phyloP scores from a whole-genome alignment of 1,140 invertebrate species.

The Drosophila takahashii region DNA sequence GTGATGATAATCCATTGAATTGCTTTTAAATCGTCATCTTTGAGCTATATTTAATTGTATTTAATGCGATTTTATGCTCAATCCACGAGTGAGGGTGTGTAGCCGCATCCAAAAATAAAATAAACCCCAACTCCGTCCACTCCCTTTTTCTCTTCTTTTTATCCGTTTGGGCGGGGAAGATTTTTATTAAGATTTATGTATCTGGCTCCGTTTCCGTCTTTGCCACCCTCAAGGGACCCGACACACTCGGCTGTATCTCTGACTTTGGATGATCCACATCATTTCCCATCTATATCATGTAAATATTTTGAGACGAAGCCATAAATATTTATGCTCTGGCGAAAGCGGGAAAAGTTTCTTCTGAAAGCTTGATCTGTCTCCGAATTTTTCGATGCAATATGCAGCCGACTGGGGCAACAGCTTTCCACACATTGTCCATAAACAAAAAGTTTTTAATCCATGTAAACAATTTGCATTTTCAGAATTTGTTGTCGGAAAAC shows the following conservation, averaged over 20 bases:
- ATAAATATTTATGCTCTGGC: slow-evolving; percentile 69
- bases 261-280: slow-evolving; percentile 24
- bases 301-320: slow-evolving; percentile 64
- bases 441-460: slow-evolving; percentile 25
- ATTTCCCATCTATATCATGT: slow-evolving; percentile 45
- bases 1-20: slow-evolving; percentile 17
- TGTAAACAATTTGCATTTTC: slow-evolving; percentile 39
- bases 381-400: slow-evolving; percentile 26
- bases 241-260: slow-evolving; percentile 30
- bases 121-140: slow-evolving; percentile 22
- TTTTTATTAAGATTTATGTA: slow-evolving; percentile 70
- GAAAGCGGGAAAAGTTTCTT: slow-evolving; percentile 35
- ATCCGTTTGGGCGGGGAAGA: slow-evolving; percentile 5
- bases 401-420: slow-evolving; percentile 55
- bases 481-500: slow-evolving; percentile 88
- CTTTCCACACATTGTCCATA: slow-evolving; percentile 47
- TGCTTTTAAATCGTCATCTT: slow-evolving; percentile 30
- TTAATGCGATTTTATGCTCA: slow-evolving; percentile 24
- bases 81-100: slow-evolving; percentile 12
- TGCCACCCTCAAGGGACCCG: slow-evolving; percentile 5
- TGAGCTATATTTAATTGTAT: slow-evolving; percentile 37
- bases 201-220: slow-evolving; percentile 18
- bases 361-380: slow-evolving; percentile 30
- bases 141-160: not conserved
- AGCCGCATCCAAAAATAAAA: slow-evolving; percentile 25